Percentiles rank a stretch among this genome's conserved stretches.
These are phyloP conservation scores for Peromyscus melanophrys DNA, from an alignment of 2,797 vertebrate genomes.

Conservation along the genomic window DNA sequence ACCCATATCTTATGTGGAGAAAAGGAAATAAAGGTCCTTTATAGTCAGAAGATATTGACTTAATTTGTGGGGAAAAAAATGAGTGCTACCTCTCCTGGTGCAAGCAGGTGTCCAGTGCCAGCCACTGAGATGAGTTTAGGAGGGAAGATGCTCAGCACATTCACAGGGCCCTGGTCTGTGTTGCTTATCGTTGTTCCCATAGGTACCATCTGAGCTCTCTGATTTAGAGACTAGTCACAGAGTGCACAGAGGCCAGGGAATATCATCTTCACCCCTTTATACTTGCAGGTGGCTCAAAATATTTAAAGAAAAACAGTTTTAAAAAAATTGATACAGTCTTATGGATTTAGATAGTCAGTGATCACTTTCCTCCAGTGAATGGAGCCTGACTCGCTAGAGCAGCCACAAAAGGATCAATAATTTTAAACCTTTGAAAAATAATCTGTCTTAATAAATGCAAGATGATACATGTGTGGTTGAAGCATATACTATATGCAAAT, in stretches of 20 bases:
- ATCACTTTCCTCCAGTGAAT: not conserved
- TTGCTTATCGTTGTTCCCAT: not conserved
- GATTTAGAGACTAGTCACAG: conserved; percentile 38
- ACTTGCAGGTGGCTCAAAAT: not conserved
- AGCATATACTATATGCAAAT: not conserved
- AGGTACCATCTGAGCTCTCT: conserved; percentile 59
- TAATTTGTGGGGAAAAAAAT: not conserved
- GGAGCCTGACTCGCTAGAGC: not conserved
- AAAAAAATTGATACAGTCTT: not conserved
- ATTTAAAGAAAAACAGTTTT: conserved; percentile 23
- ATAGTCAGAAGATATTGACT: conserved; percentile 40
- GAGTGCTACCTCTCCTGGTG: not conserved
- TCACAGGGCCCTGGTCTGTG: not conserved
- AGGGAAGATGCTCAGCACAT: not conserved
- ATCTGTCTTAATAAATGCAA: conserved; percentile 69
- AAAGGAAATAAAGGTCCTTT: conserved; percentile 60
- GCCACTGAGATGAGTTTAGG: not conserved
- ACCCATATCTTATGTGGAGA: not conserved
- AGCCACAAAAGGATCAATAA: conserved; percentile 59
- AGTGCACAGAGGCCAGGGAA: not conserved
- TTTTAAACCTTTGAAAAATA: conserved; percentile 77
- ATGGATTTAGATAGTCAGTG: not conserved
- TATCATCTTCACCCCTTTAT: not conserved
- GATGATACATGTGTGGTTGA: not conserved
- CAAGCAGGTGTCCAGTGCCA: not conserved